A percentile compares a stretch with the other conserved stretches of the same genome.
phyloP scores from a whole-genome alignment of 1,140 invertebrate species.

The Pissodes strobi region DNA sequence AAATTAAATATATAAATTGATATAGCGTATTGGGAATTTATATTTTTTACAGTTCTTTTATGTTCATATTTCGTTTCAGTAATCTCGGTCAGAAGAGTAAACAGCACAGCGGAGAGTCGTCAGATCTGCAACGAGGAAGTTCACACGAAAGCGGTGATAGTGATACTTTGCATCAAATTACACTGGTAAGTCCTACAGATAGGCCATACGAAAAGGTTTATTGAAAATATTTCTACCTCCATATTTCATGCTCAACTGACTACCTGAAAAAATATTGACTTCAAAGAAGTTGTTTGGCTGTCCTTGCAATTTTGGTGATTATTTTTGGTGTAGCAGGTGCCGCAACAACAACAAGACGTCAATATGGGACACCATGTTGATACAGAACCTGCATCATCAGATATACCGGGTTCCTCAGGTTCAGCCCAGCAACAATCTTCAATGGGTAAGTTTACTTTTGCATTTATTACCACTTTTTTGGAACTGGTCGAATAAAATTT shows the following conservation, averaged over 20 bases:
- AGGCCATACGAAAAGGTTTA: background rate
- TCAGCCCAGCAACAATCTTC: conserved; percentile 16
- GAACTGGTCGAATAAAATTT: no score
- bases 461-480: no score
- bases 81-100: conserved; percentile 37
- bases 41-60: conserved; percentile 18
- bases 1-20: no score
- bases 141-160: conserved; percentile 50
- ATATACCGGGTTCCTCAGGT: conserved; percentile 36
- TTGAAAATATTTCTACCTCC: no score
- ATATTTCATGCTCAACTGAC: no score
- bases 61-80: conserved; percentile 31
- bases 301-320: no score
- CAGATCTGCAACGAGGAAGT: conserved; percentile 45
- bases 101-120: conserved; percentile 48
- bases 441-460: conserved; percentile 13
- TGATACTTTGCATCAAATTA: conserved; percentile 48
- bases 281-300: no score
- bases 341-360: conserved; percentile 46
- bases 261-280: no score
- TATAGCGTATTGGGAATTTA: no score
- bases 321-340: conserved; percentile 52
- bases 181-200: conserved; percentile 50
- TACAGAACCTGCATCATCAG: conserved; percentile 31
- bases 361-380: conserved; percentile 25